These are phyloP conservation scores for Pagetopsis macropterus DNA, from an alignment of 2,797 vertebrate species.

Conservation along the genomic window DNA sequence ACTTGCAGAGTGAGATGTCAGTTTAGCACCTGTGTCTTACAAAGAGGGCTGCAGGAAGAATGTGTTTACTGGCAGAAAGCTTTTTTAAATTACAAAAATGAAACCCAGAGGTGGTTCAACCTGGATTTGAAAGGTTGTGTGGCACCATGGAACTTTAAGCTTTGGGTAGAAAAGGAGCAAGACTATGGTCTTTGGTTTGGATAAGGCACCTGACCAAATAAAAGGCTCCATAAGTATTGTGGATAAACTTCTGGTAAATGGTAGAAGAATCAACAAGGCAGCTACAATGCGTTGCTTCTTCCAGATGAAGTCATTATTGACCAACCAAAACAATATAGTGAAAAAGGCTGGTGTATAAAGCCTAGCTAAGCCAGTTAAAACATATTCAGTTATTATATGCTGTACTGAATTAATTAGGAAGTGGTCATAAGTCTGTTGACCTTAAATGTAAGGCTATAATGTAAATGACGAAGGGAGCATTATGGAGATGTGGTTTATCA, in stretches of 20 bases:
- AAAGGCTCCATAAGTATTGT: conserved; percentile 50
- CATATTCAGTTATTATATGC: conserved; percentile 50
- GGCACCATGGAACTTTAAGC: conserved; percentile 33
- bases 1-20: conserved; percentile 55
- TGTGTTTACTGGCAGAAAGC: conserved; percentile 51
- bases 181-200: conserved; percentile 73
- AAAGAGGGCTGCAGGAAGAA: conserved; percentile 23
- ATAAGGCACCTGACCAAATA: conserved; percentile 73
- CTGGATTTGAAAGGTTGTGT: conserved; percentile 36
- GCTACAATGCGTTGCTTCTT: conserved; percentile 40
- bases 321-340: conserved; percentile 39
- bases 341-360: conserved; percentile 40
- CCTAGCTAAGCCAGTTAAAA: conserved; percentile 63
- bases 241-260: conserved; percentile 37
- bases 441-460: conserved; percentile 64
- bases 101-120: conserved; percentile 45
- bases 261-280: conserved; percentile 41
- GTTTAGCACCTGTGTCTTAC: conserved; percentile 67
- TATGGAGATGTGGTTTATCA: conserved; percentile 65
- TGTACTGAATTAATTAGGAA: conserved; percentile 49
- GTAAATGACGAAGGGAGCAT: conserved; percentile 50
- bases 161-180: conserved; percentile 55
- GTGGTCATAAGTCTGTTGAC: conserved; percentile 59
- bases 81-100: conserved; percentile 39
- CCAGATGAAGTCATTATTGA: conserved; percentile 43